These are phyloP conservation scores for Emmelina monodactyla DNA, from an alignment of 2,888 invertebrate genomes.

Conservation along the genomic window DNA sequence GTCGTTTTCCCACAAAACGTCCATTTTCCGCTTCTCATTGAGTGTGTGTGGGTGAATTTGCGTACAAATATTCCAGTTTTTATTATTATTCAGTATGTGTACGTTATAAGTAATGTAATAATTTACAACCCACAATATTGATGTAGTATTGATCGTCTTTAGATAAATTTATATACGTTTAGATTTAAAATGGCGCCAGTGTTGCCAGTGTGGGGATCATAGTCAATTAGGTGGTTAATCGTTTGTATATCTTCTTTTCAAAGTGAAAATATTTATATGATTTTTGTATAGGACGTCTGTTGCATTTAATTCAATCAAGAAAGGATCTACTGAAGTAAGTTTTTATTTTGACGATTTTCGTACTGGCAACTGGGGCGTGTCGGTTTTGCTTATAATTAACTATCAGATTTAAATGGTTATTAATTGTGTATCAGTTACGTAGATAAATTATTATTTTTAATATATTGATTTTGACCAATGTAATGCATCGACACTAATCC, in stretches of 20 bases:
- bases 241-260: no score
- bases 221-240: no score
- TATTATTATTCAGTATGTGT: conserved; percentile 8
- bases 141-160: conserved; percentile 32
- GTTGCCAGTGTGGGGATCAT: conserved; percentile 30
- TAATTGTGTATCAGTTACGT: conserved; percentile 48
- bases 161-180: conserved; percentile 29
- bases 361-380: conserved; percentile 29
- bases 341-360: no score
- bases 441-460: conserved; percentile 55
- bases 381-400: conserved; percentile 29
- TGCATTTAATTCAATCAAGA: no score
- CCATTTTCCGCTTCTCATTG: conserved; percentile 15
- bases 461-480: conserved; percentile 58
- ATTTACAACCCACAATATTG: conserved; percentile 27
- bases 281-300: no score
- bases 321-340: no score
- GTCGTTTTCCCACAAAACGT: conserved; percentile 11
- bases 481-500: conserved; percentile 56
- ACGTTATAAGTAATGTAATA: not conserved
- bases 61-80: conserved; percentile 39
- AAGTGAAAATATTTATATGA: no score
- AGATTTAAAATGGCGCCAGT: conserved; percentile 16
- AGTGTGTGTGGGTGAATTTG: conserved; percentile 18
- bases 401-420: conserved; percentile 42